These are phyloP conservation scores for Spodoptera exigua DNA, from an alignment of 2,888 invertebrate species.

Conservation along the genomic window DNA sequence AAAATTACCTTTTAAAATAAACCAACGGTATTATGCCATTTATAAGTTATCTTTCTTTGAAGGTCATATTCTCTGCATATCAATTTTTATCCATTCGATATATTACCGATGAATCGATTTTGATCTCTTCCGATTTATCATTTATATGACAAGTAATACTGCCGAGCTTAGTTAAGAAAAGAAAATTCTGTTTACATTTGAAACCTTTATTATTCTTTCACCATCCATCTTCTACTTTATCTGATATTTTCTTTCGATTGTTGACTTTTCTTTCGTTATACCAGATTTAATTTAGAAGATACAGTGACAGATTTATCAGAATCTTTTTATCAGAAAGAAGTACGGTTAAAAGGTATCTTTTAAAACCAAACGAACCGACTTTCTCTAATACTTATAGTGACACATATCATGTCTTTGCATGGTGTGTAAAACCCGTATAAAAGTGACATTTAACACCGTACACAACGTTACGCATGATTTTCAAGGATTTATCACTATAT, in stretches of 20 bases:
- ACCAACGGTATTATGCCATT: background rate
- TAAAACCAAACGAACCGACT: no score
- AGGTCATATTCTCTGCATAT: constrained; percentile 17
- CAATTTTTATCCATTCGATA: constrained; percentile 23
- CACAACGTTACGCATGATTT: constrained; percentile 47
- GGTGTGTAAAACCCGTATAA: constrained; percentile 43
- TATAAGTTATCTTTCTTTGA: constrained; percentile 13
- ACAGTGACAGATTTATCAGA: no score
- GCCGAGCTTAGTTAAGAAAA: no score
- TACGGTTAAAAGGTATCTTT: no score
- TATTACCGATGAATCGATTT: constrained; percentile 23
- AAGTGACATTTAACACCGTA: constrained; percentile 44
- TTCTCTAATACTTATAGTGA: no score
- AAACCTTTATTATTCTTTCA: constrained; percentile 1
- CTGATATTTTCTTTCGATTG: constrained; percentile 5
- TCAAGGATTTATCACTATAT: constrained; percentile 51
- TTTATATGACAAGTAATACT: background rate
- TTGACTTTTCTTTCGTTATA: constrained; percentile 9
- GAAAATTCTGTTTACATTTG: no score
- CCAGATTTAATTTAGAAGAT: background rate
- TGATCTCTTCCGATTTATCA: constrained; percentile 33
- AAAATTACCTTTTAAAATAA: background rate
- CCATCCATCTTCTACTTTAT: background rate
- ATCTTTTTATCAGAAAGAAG: no score
- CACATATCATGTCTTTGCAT: background rate